Evolutionary conservation across 2,888 invertebrate species (phyloP).

Genomic region (Drosophila atroscutellata): DNA sequence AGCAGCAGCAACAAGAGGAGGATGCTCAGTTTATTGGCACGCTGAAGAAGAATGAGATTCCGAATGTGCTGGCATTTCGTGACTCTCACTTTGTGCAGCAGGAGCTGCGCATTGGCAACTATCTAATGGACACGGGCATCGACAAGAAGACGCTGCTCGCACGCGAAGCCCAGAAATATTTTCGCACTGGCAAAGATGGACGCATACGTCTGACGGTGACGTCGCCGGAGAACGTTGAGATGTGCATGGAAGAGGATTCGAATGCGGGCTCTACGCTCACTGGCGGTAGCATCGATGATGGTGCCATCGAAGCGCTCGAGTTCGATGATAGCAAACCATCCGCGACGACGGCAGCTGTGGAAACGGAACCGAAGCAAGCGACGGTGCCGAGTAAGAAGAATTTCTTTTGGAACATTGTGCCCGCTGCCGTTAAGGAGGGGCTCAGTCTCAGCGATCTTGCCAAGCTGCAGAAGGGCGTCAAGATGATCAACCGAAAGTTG

Average conservation of each 20-base stretch:
- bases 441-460: conserved; percentile 79
- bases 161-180: conserved; percentile 63
- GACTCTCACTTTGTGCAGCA: conserved; percentile 85
- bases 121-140: conserved; percentile 84
- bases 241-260: conserved; percentile 79
- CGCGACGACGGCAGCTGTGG: neutral
- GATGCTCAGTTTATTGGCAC: conserved; percentile 65
- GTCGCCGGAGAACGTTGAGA: conserved; percentile 83
- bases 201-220: conserved; percentile 83
- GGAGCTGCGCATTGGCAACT: conserved; percentile 84
- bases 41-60: conserved; percentile 84
- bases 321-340: conserved; percentile 65
- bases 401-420: conserved; percentile 82
- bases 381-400: conserved; percentile 59
- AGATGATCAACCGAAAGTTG: conserved; percentile 71
- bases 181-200: conserved; percentile 67
- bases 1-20: conserved; percentile 10
- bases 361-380: conserved; percentile 30
- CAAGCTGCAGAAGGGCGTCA: conserved; percentile 71
- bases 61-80: conserved; percentile 83
- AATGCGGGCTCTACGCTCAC: conserved; percentile 60
- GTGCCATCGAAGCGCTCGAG: conserved; percentile 82
- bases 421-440: conserved; percentile 82
- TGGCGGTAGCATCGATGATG: conserved; percentile 70
- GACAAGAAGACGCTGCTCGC: conserved; percentile 79